These are phyloP conservation scores for Notothenia rossii DNA, from an alignment of 2,113 vertebrate species.

Conservation along the genomic window DNA sequence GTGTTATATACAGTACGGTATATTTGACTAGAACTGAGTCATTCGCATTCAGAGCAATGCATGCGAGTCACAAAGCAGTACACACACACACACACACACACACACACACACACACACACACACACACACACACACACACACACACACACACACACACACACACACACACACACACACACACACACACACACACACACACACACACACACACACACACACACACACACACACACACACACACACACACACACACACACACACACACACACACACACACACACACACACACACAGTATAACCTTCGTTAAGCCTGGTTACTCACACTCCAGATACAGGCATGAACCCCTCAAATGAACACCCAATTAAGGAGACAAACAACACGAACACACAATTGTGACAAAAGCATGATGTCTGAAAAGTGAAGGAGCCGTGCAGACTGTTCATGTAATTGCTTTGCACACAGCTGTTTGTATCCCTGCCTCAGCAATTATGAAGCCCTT, in stretches of 20 bases:
- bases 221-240: neutral
- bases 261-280: neutral
- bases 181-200: too few relatives aligned
- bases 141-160: neutral
- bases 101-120: neutral
- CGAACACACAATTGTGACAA: neutral
- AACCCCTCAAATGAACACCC: neutral
- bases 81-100: neutral
- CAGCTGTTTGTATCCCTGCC: slow-evolving; percentile 12
- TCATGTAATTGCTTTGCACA: slow-evolving; percentile 24
- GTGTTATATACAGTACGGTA: neutral
- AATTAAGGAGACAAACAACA: neutral
- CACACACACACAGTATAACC: neutral
- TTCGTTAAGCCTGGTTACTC: neutral
- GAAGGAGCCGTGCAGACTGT: neutral
- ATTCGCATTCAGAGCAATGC: neutral
- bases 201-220: neutral
- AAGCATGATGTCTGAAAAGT: neutral
- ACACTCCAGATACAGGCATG: neutral
- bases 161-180: neutral
- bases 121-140: neutral
- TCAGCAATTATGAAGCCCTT: slow-evolving; percentile 6
- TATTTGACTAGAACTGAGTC: neutral
- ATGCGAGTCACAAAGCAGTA: neutral
- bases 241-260: neutral